Base-by-base conservation (phyloP, 1,140 invertebrate species). In the Zeugodacus cucurbitae region DNA sequence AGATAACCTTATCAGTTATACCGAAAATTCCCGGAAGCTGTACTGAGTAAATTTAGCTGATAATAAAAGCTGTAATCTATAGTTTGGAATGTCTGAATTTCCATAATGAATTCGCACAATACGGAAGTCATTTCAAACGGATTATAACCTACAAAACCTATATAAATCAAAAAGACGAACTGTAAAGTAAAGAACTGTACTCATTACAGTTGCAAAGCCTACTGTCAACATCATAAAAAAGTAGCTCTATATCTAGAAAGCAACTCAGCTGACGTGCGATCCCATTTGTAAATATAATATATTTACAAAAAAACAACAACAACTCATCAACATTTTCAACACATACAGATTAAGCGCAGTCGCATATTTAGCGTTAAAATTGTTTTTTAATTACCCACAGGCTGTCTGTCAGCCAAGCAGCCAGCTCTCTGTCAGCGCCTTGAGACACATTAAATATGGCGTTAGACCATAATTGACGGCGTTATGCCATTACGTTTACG, bases 401-500 rank as follows among this genome's bases (percentile, higher is more conserved):
- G 1, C 67, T 41, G 67, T 41, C 34, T 41, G 34, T 17, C 37
- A 74, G 17, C 32, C 67, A 37, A 26, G 14, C 64, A 67, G 29
- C 8, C 64, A 70, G 17, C 3, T n/a, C 34, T 8, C 3, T n/a
- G 20, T 8, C 20, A 37, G 14, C 34, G 32, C 67, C 67, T 74
- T 74, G 34, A 74, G 67, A 74, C 67, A 74, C 67, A 74, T 74
- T 74, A 74, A 74, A 74, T 74, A 41, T 37, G 67, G 67, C 67
- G 32, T 74, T 74, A 37, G 34, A 4, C 67, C 67, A 37, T 74
- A 74, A 74, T 37, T 22, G 67, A 17, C 29, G 32, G 11, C 67
- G 67, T 59, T 32, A 74, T 41, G 67, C 67, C 67, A 34, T 74
- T 74, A 74, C 34, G 32, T 22, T 20, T 41, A 32, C 20, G 32